A percentile compares a stretch with the other conserved stretches of the same genome.
Evolutionary conservation across 2,797 vertebrate species (phyloP).

Genomic region (Falco naumanni): DNA sequence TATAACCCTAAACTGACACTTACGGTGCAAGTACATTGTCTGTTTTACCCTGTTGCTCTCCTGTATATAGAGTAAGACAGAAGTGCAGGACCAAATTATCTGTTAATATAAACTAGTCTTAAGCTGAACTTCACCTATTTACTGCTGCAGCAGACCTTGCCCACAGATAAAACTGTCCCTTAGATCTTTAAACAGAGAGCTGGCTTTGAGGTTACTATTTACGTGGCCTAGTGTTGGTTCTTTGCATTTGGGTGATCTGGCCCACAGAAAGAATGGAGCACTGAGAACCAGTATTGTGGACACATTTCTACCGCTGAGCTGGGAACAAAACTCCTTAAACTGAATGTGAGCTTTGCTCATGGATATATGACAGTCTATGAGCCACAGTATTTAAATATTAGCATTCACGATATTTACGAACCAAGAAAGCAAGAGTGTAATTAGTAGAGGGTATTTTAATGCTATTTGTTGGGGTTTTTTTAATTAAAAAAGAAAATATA

Average conservation of each 20-base stretch:
- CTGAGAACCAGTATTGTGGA: constrained; percentile 33
- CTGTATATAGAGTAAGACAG: constrained; percentile 18
- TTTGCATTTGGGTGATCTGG: background rate
- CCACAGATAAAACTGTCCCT: background rate
- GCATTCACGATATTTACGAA: constrained; percentile 38
- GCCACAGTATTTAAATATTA: constrained; percentile 41
- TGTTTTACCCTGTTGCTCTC: constrained; percentile 24
- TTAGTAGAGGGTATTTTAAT: constrained; percentile 63
- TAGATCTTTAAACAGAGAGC: background rate
- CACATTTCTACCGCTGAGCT: constrained; percentile 19
- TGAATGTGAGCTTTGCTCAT: constrained; percentile 31
- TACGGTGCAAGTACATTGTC: background rate
- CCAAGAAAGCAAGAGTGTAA: constrained; percentile 21
- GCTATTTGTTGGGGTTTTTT: constrained; percentile 50
- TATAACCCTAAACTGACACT: constrained; percentile 44
- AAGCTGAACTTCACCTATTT: background rate
- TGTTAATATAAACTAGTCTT: background rate
- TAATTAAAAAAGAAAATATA: constrained; percentile 60
- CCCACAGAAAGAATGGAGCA: constrained; percentile 2
- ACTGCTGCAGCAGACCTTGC: background rate
- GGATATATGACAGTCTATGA: constrained; percentile 9
- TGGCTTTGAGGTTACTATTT: background rate
- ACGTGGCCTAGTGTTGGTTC: background rate
- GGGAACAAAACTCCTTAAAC: constrained; percentile 27
- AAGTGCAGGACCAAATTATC: constrained; percentile 11